Base-by-base conservation (phyloP, 2,113 vertebrate genomes). In the Crotalus helleri region DNA sequence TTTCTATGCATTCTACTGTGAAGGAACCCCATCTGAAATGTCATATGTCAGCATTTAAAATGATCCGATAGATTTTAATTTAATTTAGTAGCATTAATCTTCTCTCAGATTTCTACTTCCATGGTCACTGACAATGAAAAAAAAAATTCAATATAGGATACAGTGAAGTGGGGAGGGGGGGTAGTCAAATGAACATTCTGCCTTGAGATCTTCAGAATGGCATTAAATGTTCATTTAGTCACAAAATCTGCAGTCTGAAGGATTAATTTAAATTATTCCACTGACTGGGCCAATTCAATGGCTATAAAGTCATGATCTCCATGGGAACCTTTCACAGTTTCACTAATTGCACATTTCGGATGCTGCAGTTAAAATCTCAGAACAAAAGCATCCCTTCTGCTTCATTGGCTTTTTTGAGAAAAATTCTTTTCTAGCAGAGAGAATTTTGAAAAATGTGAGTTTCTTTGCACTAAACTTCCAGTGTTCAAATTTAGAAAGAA, bases 401-500 rank as follows among this genome's bases (percentile, higher is more conserved):
- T 46, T 81, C 55, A 9, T 93, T 91, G 39, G 24, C 53, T 69
- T 85, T 90, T 26, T 23, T 26, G 93, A 93, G 17, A 54, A 69
- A 44, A 95, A 87, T 85, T 87, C 91, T 90, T 24, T 51, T 55
- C 91, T 91, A 88, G 91, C 2, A 44, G 21, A 87, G 46, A 46
- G 0, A 46, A 19, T 85, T 93, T 89, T 95, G 87, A 93, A 91
- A 69, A 91, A 55, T 88, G 59, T 90, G 57, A 95, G 49, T 26
- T 88, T 93, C 12, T 91, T 57, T 55, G 81, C 4, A 53, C 0
- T 0, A 49, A 33, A n/a, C 54, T 94, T 95, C 81, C 93, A 88
- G 26, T 61, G 94, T 93, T 92, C 92, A 86, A 86, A 91, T 64
- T 94, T 95, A 90, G 87, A 89, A 93, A 74, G n/a, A 74, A 74